Conservation (phyloP, 2,113 vertebrate species). For the Chrysochloris asiatica region DNA sequence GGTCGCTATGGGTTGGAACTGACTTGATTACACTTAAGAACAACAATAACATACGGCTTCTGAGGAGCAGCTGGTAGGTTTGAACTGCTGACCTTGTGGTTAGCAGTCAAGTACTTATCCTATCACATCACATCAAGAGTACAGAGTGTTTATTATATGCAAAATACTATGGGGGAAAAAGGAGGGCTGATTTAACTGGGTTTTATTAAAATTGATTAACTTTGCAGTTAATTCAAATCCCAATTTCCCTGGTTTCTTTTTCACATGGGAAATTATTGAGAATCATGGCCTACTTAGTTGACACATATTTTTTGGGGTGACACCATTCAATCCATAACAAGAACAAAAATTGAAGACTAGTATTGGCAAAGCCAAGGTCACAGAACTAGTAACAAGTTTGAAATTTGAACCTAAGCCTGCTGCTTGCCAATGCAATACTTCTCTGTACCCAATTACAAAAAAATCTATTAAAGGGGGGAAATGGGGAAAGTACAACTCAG, state of each 20-base stretch:
- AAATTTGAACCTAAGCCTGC: neutral
- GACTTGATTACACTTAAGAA: too few species aligned
- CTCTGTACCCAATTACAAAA: neutral
- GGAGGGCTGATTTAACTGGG: neutral
- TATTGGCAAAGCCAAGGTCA: neutral
- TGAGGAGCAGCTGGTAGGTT: too few species aligned
- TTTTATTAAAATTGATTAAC: slow-evolving; percentile 43
- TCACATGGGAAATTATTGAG: too few species aligned
- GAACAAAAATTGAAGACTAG: neutral
- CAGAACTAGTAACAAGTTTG: neutral
- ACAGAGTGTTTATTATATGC: neutral
- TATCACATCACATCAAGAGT: too few species aligned
- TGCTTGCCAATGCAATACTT: neutral
- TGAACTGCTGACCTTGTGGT: too few species aligned
- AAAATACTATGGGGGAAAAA: slow-evolving; percentile 14
- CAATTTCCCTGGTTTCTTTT: neutral
- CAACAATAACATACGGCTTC: too few species aligned
- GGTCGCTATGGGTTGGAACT: too few species aligned
- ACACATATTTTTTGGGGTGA: neutral
- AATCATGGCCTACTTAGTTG: too few species aligned
- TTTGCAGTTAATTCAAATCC: neutral
- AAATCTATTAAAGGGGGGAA: too few species aligned
- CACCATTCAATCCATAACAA: neutral
- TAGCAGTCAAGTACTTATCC: too few species aligned
- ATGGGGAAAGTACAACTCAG: neutral